phyloP scores from a whole-genome alignment of 2,113 vertebrate species.

The Cynocephalus volans region DNA sequence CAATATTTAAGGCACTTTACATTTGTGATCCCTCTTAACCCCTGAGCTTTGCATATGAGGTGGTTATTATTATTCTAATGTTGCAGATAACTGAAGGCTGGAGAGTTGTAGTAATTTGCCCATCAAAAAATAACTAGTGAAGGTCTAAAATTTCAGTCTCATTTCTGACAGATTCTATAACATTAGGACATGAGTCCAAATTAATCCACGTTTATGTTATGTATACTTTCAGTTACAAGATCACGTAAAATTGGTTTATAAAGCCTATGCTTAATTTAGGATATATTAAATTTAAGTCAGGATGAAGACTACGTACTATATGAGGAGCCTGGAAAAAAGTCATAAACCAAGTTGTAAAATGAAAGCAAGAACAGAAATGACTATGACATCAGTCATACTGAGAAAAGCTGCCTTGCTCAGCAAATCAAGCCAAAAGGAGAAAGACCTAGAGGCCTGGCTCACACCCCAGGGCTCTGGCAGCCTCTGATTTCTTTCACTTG shows the following conservation, averaged over 20 bases:
- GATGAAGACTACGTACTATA: not conserved
- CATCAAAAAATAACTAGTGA: not conserved
- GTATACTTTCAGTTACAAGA: not conserved
- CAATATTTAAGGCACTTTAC: not conserved
- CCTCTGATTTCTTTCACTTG: not conserved
- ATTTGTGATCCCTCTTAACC: not conserved
- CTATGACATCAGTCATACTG: not conserved
- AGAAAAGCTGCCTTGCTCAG: not conserved
- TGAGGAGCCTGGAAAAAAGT: not conserved
- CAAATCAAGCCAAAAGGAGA: not conserved
- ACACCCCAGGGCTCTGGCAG: rapidly evolving
- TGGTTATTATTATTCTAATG: not conserved
- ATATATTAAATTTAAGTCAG: not conserved
- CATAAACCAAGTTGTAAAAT: not conserved
- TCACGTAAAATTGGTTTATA: not conserved
- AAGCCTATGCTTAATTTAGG: not conserved
- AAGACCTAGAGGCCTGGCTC: not conserved
- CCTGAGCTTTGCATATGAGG: not conserved
- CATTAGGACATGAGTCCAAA: not conserved
- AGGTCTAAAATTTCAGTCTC: not conserved
- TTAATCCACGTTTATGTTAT: not conserved
- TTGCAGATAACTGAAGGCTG: not conserved
- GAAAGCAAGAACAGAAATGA: not conserved
- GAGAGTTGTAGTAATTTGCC: not conserved
- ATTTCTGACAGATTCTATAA: not conserved